These are phyloP conservation scores for Callimorpha dominula DNA, from an alignment of 2,888 invertebrate species.

Conservation along the genomic window DNA sequence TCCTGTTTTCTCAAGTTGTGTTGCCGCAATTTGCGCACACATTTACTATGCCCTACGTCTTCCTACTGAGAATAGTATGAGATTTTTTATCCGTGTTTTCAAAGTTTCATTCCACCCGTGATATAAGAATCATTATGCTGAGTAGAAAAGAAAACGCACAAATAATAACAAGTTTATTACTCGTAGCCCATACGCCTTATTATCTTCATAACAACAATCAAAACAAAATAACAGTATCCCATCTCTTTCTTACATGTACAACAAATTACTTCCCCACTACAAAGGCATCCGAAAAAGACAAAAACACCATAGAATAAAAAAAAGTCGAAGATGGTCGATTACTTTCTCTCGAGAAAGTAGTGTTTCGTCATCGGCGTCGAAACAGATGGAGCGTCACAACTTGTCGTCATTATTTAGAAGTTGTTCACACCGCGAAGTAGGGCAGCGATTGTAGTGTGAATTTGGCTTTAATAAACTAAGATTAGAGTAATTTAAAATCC, in stretches of 20 bases:
- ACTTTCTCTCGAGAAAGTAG: constrained; percentile 60
- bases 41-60: background rate
- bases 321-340: constrained; percentile 2
- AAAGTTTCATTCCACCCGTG: background rate
- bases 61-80: background rate
- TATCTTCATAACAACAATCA: constrained; percentile 3
- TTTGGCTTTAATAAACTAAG: background rate
- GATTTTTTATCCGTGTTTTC: background rate
- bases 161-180: background rate
- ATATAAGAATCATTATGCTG: background rate
- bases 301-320: constrained; percentile 10
- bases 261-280: constrained; percentile 6
- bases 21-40: no score
- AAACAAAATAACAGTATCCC: background rate
- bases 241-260: constrained; percentile 6
- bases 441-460: constrained; percentile 3
- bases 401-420: constrained; percentile 23
- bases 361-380: constrained; percentile 38
- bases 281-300: constrained; percentile 15
- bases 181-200: background rate
- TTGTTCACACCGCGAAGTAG: constrained; percentile 30
- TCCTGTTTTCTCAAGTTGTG: no score
- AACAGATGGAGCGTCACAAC: constrained; percentile 26
- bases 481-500: background rate
- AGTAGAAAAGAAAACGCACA: background rate